Evolutionary conservation across 2,888 invertebrate species (phyloP).

Genomic region (Rhaphigaster nebulosa): DNA sequence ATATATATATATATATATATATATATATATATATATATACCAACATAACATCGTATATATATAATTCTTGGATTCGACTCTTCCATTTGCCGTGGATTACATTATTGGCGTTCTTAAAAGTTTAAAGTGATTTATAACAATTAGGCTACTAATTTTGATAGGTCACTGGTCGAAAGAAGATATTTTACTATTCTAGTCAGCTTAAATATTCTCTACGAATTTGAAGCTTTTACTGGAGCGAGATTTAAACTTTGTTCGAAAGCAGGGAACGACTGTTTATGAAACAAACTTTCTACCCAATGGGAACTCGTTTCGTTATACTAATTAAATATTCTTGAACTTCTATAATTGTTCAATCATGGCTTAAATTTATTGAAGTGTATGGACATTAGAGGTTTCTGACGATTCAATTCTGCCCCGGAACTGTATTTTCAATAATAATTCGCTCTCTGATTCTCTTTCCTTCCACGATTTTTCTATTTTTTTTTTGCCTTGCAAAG

Average conservation of each 20-base stretch:
- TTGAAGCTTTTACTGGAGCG: not conserved
- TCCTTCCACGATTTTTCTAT: not conserved
- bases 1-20: no score
- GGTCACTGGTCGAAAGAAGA: not conserved
- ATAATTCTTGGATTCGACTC: no score
- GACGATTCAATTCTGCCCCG: not conserved
- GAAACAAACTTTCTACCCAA: constrained; percentile 20
- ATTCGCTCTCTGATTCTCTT: not conserved
- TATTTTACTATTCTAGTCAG: not conserved
- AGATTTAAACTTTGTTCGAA: constrained; percentile 24
- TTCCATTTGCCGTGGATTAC: no score
- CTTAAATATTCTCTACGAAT: constrained; percentile 6
- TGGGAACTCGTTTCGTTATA: not conserved
- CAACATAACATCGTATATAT: no score
- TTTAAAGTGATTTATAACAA: not conserved
- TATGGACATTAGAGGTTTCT: not conserved
- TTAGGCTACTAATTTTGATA: not conserved
- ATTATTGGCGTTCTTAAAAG: no score
- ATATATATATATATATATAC: no score
- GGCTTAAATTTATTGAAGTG: constrained; percentile 26
- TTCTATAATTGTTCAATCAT: not conserved
- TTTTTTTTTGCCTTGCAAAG: not conserved
- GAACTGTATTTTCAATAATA: not conserved
- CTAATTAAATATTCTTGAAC: constrained; percentile 34
- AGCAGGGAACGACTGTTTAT: constrained; percentile 6